Percentiles rank a stretch among this genome's conserved stretches.
Conservation (phyloP, 2,888 invertebrate genomes). For the Apeira syringaria region DNA sequence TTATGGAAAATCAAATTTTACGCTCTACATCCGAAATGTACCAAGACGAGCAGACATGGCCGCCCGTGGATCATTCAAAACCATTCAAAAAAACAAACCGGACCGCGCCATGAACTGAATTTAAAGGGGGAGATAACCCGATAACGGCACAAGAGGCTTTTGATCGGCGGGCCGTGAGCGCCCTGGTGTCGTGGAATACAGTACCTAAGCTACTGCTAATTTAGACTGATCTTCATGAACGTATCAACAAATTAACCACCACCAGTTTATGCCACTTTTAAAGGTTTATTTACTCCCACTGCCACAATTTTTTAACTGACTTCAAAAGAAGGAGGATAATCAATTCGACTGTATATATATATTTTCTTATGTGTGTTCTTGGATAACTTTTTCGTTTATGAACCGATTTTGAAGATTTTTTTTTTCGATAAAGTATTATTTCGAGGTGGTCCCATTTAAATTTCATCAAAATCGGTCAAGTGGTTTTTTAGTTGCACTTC, state of each 20-base stretch:
- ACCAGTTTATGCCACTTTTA: no score
- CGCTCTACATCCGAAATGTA: conserved; percentile 7
- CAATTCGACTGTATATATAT: no score
- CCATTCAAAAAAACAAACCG: conserved; percentile 26
- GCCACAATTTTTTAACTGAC: no score
- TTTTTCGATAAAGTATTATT: no score
- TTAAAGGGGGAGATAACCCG: conserved; percentile 45
- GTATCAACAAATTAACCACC: neutral
- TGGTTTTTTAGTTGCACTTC: no score
- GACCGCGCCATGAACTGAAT: conserved; percentile 26
- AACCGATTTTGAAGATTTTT: no score
- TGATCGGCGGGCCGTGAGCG: conserved; percentile 57
- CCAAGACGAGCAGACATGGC: neutral
- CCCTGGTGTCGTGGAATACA: conserved; percentile 11
- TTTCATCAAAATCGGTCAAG: no score
- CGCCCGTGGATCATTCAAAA: conserved; percentile 17
- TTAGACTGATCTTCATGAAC: neutral
- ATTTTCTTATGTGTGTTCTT: no score
- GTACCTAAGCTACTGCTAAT: conserved; percentile 6
- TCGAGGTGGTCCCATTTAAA: no score
- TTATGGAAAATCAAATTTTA: conserved; percentile 21
- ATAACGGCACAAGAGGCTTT: conserved; percentile 39
- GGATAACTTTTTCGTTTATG: no score
- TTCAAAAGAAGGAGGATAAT: no score
- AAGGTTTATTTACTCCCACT: no score